Evolutionary conservation across 2,797 vertebrate genomes (phyloP), one percentile per base, ranked within the genome.

Genomic region (Morus bassanus): DNA sequence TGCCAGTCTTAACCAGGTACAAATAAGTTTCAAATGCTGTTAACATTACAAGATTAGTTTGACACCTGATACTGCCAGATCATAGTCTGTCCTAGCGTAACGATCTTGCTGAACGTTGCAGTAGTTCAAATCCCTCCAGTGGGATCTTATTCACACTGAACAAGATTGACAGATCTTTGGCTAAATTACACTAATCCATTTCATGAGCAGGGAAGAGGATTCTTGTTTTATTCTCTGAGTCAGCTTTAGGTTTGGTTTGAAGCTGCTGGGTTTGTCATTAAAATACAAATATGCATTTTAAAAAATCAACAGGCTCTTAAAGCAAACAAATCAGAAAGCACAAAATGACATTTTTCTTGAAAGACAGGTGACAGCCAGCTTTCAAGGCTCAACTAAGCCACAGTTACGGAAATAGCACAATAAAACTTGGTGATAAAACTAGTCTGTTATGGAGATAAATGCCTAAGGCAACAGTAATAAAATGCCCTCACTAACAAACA

Each of bases 171-270:
- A 95, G 91, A 57, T 64, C 76, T 75, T 91, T 89, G 86, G 84
- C 91, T 88, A 89, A 91, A 89, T 89, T 95, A 72, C 65, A 85
- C 53, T 94, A 93, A 95, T 80, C 84, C 72, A 8, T 85, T 72
- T 61, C 86, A 91, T 4, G 1, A 77, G 39, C 8, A 3, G 48
- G 27, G 60, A 85, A 95, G n/a, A 92, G 25, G 27, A 87, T 78
- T 91, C 77, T 93, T 89, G n/a, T 3, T 57, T 89, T 39, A 33
- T 64, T 89, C 33, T 89, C 53, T 61, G 64, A 88, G 43, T 65
- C 68, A 89, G 27, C 16, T 88, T 77, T 51, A 88, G 33, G 80
- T 70, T 96, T 94, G 35, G 13, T 91, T 84, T 83, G 24, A 94
- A 89, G 79, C 68, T 83, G 19, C 30, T 51, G 81, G 57, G 10